Evolutionary conservation across 2,797 vertebrate genomes (phyloP).

Genomic region (Hylomyscus alleni): DNA sequence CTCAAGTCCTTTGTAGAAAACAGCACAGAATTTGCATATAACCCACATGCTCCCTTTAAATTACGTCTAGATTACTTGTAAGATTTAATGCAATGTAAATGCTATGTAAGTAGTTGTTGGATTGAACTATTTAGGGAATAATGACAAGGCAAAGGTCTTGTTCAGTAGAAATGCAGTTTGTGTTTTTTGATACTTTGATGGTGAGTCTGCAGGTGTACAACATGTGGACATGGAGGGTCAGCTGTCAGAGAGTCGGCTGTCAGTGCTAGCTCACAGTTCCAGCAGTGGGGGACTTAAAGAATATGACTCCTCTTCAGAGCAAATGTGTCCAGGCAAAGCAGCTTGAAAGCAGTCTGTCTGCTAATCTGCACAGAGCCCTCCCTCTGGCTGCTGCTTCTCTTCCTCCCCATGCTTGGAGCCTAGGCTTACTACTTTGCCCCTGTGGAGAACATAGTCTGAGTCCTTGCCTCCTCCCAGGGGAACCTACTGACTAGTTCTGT

Average conservation of each 20-base stretch:
- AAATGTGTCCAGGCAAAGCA: no score
- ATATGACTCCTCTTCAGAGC: background rate
- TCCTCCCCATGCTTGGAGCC: rapidly evolving
- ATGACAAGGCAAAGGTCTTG: background rate
- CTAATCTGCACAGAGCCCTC: background rate
- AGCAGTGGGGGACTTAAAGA: background rate
- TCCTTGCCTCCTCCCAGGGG: rapidly evolving
- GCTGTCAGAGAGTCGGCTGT: background rate
- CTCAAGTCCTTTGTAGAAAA: background rate
- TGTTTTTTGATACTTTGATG: background rate
- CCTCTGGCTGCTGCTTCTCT: background rate
- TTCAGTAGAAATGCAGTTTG: background rate
- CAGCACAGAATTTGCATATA: background rate
- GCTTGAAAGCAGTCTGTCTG: background rate
- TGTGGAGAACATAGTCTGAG: background rate
- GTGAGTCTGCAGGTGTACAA: background rate
- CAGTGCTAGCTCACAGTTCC: background rate
- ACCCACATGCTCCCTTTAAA: background rate
- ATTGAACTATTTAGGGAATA: background rate
- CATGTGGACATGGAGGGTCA: background rate
- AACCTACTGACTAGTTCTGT: background rate
- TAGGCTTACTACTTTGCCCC: rapidly evolving
- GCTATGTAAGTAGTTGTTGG: slow-evolving; percentile 1
- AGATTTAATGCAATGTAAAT: background rate
- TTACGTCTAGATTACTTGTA: background rate